Conservation (phyloP, 2,797 vertebrate species). For the Amniataba percoides region DNA sequence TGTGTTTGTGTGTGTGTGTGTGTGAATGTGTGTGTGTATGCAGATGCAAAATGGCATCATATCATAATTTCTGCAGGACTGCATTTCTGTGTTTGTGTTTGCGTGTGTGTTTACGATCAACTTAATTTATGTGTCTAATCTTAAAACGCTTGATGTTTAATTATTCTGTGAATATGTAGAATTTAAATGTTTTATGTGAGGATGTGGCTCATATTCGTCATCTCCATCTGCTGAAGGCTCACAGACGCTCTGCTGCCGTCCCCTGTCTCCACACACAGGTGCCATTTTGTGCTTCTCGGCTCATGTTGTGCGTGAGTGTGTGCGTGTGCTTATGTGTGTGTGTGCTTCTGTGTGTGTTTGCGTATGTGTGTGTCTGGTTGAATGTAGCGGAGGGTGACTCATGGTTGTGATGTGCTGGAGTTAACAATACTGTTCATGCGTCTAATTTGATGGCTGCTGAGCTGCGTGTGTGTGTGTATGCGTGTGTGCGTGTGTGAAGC, state of each 20-base stretch:
- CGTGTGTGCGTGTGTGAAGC: slow-evolving; percentile 20
- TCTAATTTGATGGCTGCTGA: slow-evolving; percentile 69
- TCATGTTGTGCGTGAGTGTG: slow-evolving; percentile 33
- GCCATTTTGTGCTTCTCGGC: slow-evolving; percentile 79
- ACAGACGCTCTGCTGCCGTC: slow-evolving; percentile 41
- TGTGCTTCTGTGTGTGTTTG: slow-evolving; percentile 26
- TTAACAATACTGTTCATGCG: slow-evolving; percentile 75
- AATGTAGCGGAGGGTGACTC: slow-evolving; percentile 74
- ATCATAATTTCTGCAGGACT: slow-evolving; percentile 43
- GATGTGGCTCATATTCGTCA: slow-evolving; percentile 12
- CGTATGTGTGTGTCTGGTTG: slow-evolving; percentile 38
- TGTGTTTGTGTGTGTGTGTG: slow-evolving; percentile 20
- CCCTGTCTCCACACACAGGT: slow-evolving; percentile 73
- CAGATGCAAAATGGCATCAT: slow-evolving; percentile 54
- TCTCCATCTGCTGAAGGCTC: slow-evolving; percentile 36
- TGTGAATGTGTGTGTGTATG: slow-evolving; percentile 16
- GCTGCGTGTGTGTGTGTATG: slow-evolving; percentile 26
- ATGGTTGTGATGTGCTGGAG: slow-evolving; percentile 74
- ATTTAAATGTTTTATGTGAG: slow-evolving; percentile 10
- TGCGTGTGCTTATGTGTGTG: slow-evolving; percentile 4
- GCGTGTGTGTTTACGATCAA: slow-evolving; percentile 18
- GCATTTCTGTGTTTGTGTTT: slow-evolving; percentile 3
- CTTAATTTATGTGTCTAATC: slow-evolving; percentile 5
- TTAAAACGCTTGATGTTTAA: not conserved
- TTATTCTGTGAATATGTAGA: not conserved